Percentiles rank a stretch among this genome's conserved stretches.
Evolutionary conservation across 2,888 invertebrate species (phyloP).

Genomic region (Tetanocera ferruginea): DNA sequence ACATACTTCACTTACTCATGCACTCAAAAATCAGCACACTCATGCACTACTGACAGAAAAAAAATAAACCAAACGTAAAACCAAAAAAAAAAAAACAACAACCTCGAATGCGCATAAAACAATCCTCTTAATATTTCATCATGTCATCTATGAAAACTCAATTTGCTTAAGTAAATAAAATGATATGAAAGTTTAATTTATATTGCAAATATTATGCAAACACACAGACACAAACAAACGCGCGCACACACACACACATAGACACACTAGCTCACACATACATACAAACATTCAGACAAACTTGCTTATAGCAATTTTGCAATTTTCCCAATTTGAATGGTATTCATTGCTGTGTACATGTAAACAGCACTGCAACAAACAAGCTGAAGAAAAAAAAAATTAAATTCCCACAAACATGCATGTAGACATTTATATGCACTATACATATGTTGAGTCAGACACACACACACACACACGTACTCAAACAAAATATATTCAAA

Average conservation of each 20-base stretch:
- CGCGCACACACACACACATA: neutral
- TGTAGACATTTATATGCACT: too few relatives aligned
- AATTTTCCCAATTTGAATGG: neutral
- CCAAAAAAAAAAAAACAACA: neutral
- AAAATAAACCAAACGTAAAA: too few relatives aligned
- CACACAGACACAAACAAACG: conserved; percentile 11
- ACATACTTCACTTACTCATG: too few relatives aligned
- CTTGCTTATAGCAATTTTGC: neutral
- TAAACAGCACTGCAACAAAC: neutral
- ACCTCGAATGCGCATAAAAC: neutral
- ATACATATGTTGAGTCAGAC: too few relatives aligned
- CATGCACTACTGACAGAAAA: too few relatives aligned
- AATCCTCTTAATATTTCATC: conserved; percentile 42
- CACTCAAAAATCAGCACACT: too few relatives aligned
- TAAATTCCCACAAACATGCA: conserved; percentile 15
- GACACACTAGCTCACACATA: neutral
- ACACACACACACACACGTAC: too few relatives aligned
- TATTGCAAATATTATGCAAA: conserved; percentile 46
- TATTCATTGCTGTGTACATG: conserved; percentile 11
- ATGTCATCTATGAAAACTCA: conserved; percentile 52
- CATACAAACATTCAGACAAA: neutral
- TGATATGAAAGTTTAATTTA: conserved; percentile 54
- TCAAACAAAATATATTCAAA: conserved; percentile 26
- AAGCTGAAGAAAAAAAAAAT: conserved; percentile 32
- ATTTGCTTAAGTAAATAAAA: conserved; percentile 55